Base-by-base conservation (phyloP, 2,113 vertebrate genomes). In the Apteryx mantelli region DNA sequence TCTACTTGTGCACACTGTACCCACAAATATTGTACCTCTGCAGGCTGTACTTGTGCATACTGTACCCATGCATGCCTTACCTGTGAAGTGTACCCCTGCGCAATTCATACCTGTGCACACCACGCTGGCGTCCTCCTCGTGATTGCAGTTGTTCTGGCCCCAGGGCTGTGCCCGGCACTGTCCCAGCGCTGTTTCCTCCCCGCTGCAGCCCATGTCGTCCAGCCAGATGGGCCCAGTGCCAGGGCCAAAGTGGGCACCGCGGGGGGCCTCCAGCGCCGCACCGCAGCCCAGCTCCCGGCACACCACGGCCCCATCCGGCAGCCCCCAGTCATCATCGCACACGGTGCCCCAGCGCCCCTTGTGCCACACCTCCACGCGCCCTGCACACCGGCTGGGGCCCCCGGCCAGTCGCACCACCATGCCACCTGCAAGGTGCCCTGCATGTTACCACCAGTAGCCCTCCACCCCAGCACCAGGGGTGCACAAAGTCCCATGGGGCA, bases 231-330 rank as follows among this genome's bases (percentile, higher is more conserved):
- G 97, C 3, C 98, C 98, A 0, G 61, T 22, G 10, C 98, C 98
- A 80, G 96, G 95, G 5, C 98, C 98, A 9, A 98, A 98, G 83
- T 94, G 97, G 8, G 98, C 98, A 0, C 93, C 97, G 12, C 91
- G 89, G 0, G 97, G 98, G 11, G 98, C 98, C 0, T 95, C 96
- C n/a, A 97, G 95, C 0, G 97, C 97, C 0, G 14, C 64, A 2
- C 98, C 98, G 0, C 97, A 98, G 82, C 97, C 95, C 92, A 98
- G 95, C 81, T 98, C 97, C 14, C 87, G 36, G 81, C 98, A 98
- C 68, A 96, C 97, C 66, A 98, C 97, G 0, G 78, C 19, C 0
- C 94, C 98, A 0, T 98, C 97, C 0, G 58, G 92, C 18, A 97
- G 86, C 58, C 97, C 97, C 98, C 97, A 98, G 26, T 58, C 91